Evolutionary conservation across 2,888 invertebrate species (phyloP), one percentile per base, ranked within the genome.

Genomic region (Archips xylosteana): DNA sequence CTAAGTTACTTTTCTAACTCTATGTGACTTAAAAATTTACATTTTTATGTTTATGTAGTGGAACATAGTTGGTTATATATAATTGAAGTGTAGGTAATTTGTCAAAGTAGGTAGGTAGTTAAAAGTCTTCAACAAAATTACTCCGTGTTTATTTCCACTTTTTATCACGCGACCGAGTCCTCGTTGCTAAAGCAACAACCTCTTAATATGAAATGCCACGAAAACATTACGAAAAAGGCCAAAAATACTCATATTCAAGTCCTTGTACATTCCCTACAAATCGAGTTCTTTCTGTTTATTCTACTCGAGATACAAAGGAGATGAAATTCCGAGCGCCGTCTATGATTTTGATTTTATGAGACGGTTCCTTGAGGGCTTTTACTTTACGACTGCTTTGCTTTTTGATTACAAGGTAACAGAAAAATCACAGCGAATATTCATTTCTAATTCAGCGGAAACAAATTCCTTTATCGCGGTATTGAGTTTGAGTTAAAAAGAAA

Each of bases 341-440:
- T 73, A 73, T 73, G 65, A 65, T 74, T 74, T 74, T 73, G 65
- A 65, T 74, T 74, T 74, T 74, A 74, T 54, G 51, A 70, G 69
- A 70, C 65, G 59, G 36, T 45, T 61, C 60, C 65, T 65, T 36
- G 47, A 74, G 74, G 69, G 61, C 60, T 70, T 74, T 70, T 45
- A 70, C 74, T 74, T 70, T 70, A 36, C 60, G 64, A 70, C 74
- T 65, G 64, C 23, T 74, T 73, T 70, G 36, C 64, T 54, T 61
- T 70, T 74, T 74, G 64, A 65, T 74, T 70, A 65, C 60, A 42
- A 51, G 64, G 51, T 45, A 42, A 34, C 57, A 39, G 32, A 63
- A 73, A 69, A 69, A 69, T 39, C 57, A 64, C 59, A 64, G 42
- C 8, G 49, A 59, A 64, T 62, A 34, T 59, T 34, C 32, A 23